Evolutionary conservation across 2,113 vertebrate genomes (phyloP).

Genomic region (Sterrhoptilus dennistouni): DNA sequence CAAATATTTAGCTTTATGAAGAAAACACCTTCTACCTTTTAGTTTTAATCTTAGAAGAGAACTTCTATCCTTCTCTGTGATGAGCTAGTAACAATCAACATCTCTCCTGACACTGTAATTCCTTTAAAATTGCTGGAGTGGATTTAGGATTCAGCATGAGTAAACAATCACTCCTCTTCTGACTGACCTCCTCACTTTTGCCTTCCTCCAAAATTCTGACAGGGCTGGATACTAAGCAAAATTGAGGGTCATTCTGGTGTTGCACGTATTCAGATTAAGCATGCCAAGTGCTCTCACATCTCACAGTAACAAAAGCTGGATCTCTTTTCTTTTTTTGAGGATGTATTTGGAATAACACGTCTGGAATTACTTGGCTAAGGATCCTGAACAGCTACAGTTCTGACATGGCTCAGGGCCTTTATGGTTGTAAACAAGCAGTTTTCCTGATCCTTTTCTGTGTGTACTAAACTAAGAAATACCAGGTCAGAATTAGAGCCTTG

Average conservation of each 20-base stretch:
- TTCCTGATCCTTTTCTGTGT: background rate
- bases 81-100: background rate
- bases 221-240: background rate
- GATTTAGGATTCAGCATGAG: background rate
- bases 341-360: background rate
- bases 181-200: background rate
- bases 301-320: background rate
- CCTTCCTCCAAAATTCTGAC: background rate
- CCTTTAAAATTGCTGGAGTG: background rate
- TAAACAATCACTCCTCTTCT: background rate
- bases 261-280: background rate
- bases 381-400: background rate
- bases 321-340: background rate
- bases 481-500: background rate
- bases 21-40: background rate
- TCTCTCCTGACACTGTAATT: background rate
- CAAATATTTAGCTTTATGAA: background rate
- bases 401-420: background rate
- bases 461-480: background rate
- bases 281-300: background rate
- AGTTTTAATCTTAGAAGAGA: background rate
- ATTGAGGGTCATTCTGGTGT: background rate
- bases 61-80: background rate
- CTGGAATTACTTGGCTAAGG: background rate
- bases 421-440: background rate